A percentile compares a stretch with the other conserved stretches of the same genome.
Conservation (phyloP, 2,113 vertebrate species). For the Pseudopodoces humilis region DNA sequence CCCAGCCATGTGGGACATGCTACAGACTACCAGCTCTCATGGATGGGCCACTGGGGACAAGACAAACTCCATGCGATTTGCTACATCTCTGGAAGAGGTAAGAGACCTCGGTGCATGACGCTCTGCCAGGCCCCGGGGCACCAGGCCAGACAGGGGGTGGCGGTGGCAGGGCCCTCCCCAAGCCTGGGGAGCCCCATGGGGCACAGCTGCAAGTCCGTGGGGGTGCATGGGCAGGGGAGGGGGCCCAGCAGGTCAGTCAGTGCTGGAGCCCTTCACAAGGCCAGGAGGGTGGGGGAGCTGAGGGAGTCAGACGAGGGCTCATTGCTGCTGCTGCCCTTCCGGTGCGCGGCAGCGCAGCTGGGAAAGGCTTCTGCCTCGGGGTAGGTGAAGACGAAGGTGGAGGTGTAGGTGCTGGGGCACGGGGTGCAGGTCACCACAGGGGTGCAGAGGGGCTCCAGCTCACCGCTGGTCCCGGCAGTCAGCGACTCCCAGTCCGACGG, state of each 20-base stretch:
- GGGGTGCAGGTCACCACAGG: constrained; percentile 95
- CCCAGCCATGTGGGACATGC: constrained; percentile 92
- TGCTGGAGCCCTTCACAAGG: constrained; percentile 82
- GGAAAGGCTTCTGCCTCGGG: constrained; percentile 88
- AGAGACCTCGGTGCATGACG: constrained; percentile 58
- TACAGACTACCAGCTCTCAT: constrained; percentile 85
- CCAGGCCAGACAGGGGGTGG: constrained; percentile 46
- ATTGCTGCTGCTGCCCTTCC: constrained; percentile 90
- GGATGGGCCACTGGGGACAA: constrained; percentile 80
- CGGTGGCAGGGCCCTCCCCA: constrained; percentile 50
- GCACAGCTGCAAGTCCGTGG: constrained; percentile 35
- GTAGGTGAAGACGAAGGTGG: constrained; percentile 93
- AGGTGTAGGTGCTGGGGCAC: constrained; percentile 87
- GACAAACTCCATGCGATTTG: constrained; percentile 93
- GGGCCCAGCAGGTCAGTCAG: constrained; percentile 43
- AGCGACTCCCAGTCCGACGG: constrained; percentile 95
- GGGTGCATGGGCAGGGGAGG: constrained; percentile 6
- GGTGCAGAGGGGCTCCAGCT: constrained; percentile 94
- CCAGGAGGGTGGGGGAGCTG: constrained; percentile 93
- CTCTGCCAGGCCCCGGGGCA: constrained; percentile 61
- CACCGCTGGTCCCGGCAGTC: constrained; percentile 70
- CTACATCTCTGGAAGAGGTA: constrained; percentile 92
- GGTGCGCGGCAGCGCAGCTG: constrained; percentile 84
- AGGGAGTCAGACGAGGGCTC: constrained; percentile 96
- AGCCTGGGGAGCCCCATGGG: constrained; percentile 44